Evolutionary conservation across 2,888 invertebrate species (phyloP).

Genomic region (Drosophila melanosoma): DNA sequence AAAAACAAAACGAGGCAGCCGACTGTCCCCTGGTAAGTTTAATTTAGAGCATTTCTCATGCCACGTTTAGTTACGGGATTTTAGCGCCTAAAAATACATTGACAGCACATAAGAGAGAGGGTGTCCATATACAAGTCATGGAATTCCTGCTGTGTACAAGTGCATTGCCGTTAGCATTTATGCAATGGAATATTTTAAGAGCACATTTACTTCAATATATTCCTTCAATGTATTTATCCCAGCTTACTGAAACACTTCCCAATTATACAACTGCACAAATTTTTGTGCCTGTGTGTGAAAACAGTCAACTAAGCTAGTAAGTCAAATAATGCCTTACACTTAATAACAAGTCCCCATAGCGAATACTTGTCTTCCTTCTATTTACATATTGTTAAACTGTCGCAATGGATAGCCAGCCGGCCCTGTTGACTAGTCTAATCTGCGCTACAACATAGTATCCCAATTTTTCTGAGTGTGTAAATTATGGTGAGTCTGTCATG

Average conservation of each 20-base stretch:
- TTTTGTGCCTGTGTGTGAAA: background rate
- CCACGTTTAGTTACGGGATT: conserved; percentile 23
- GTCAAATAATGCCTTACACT: conserved; percentile 20
- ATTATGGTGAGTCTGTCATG: conserved; percentile 30
- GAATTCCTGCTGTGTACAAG: conserved; percentile 40
- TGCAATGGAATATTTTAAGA: conserved; percentile 29
- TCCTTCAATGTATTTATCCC: background rate
- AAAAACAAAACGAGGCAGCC: conserved; percentile 13
- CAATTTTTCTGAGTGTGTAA: conserved; percentile 13
- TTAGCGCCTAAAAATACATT: conserved; percentile 35
- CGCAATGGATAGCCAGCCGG: conserved; percentile 46
- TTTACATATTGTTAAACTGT: conserved; percentile 72
- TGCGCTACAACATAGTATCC: conserved; percentile 50
- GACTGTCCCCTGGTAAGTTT: conserved; percentile 31
- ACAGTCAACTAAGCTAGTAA: conserved; percentile 15
- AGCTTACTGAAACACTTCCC: background rate
- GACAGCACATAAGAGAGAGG: background rate
- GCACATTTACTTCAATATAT: conserved; percentile 8
- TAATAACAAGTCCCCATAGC: conserved; percentile 2
- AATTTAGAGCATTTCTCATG: conserved; percentile 6
- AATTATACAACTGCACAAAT: conserved; percentile 8
- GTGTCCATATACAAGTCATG: background rate
- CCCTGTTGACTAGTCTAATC: conserved; percentile 51
- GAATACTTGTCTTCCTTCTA: conserved; percentile 33
- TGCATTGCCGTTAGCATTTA: conserved; percentile 33